phyloP scores from a whole-genome alignment of 2,113 vertebrate species.

The Cyphomyrus plagiostoma region DNA sequence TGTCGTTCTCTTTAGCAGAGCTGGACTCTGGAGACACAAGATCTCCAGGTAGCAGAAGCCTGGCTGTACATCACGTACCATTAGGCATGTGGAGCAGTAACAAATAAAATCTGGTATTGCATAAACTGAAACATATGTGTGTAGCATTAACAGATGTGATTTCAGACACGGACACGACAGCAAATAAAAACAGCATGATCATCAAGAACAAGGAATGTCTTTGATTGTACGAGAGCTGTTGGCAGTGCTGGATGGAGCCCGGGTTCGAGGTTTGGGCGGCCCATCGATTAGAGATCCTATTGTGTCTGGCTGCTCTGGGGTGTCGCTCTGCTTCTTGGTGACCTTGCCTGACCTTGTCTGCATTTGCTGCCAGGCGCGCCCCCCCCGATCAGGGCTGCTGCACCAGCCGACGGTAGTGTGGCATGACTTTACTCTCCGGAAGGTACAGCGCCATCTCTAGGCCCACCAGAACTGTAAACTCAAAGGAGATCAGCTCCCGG shows the following conservation, averaged over 20 bases:
- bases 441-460: conserved; percentile 95
- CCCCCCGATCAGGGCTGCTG: conserved; percentile 65
- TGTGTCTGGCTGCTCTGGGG: neutral
- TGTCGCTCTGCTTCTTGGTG: neutral
- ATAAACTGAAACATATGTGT: neutral
- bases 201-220: neutral
- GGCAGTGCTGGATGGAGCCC: neutral
- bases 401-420: conserved; percentile 84
- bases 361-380: neutral
- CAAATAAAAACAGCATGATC: neutral
- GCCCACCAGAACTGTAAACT: conserved; percentile 94
- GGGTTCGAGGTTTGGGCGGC: neutral
- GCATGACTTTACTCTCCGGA: conserved; percentile 87
- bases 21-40: neutral
- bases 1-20: neutral
- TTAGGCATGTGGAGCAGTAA: neutral
- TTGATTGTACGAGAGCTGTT: neutral
- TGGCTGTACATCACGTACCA: neutral
- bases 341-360: neutral
- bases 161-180: neutral
- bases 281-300: neutral
- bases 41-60: neutral
- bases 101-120: neutral
- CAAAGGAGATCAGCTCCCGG: conserved; percentile 84
- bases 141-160: neutral